Evolutionary conservation across 2,888 invertebrate genomes (phyloP), one percentile per base, ranked within the genome.

Genomic region (Limnephilus lunatus): DNA sequence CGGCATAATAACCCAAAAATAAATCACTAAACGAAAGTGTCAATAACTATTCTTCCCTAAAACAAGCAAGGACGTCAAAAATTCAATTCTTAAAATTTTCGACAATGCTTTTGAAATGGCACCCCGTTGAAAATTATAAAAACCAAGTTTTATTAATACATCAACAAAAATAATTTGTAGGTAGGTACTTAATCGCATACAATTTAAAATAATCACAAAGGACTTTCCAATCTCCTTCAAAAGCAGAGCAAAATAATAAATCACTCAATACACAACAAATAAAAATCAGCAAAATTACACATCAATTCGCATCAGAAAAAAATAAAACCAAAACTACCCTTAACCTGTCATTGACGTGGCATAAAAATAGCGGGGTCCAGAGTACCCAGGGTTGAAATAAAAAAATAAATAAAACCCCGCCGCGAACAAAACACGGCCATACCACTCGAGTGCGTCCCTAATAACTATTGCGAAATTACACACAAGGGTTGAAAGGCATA

Each of bases 271-370:
- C 68, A 3, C 25, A 68, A 68, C 68, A n/a, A 68, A 68, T 68
- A 68, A 68, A 68, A 68, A 25, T 68, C 53, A 7, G 53, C 25
- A 68, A 68, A 68, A 44, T 68, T 19, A 68, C 68, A 68, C 68
- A 25, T 68, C 68, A 68, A 68, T 68, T 68, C 68, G 19, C 7
- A 32, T 15, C 35, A 5, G 19, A 35, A 83, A 83, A 35, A 35
- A 35, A 25, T 25, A 9, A 9, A 25, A 25, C 0, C n/a, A 68
- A 68, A 68, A 68, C 68, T 25, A 68, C 68, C 68, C 68, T 68
- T 25, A 83, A 83, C 83, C 35, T 83, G 83, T 83, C 32, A 35
- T 83, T 83, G 83, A 83, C 83, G 83, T 25, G 32, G 83, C 35
- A 32, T 32, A 32, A 83, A 83, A 83, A 83, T 25, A 9, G 32